phyloP scores from a whole-genome alignment of 1,140 invertebrate species.

The Drosophila sucinea region DNA sequence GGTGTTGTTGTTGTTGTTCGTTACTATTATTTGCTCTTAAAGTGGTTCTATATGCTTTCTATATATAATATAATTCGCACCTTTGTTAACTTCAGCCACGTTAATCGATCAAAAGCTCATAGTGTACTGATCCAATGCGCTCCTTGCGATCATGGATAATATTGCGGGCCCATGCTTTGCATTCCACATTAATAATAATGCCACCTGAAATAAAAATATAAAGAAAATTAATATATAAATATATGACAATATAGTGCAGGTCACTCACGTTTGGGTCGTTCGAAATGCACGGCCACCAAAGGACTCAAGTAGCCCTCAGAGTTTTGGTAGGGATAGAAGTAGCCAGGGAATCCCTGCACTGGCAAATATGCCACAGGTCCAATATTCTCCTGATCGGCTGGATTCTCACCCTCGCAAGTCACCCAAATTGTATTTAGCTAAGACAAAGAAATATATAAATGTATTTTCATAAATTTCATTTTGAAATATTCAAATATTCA shows the following conservation, averaged over 20 bases:
- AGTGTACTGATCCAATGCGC: constrained; percentile 93
- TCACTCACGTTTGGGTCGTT: constrained; percentile 89
- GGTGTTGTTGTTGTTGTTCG: constrained; percentile 35
- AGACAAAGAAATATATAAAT: constrained; percentile 41
- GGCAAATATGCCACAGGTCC: constrained; percentile 91
- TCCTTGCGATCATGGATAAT: constrained; percentile 91
- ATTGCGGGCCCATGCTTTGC: constrained; percentile 95
- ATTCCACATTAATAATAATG: constrained; percentile 94
- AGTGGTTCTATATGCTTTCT: constrained; percentile 9
- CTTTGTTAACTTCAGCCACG: constrained; percentile 13
- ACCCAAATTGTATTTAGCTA: constrained; percentile 93
- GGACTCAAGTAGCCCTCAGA: constrained; percentile 94
- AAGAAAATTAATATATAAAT: not conserved
- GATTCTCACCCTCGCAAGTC: constrained; percentile 94
- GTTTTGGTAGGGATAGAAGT: constrained; percentile 92
- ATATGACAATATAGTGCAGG: not conserved
- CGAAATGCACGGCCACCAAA: constrained; percentile 93
- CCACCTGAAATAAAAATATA: constrained; percentile 85
- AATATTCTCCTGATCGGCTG: constrained; percentile 94
- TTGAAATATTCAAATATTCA: not conserved
- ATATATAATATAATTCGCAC: constrained; percentile 16
- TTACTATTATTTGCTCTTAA: constrained; percentile 33
- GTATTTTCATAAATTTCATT: not conserved
- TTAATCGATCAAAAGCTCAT: constrained; percentile 95
- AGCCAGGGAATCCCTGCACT: constrained; percentile 90